These are phyloP conservation scores for Reticulitermes speratus DNA, from an alignment of 1,140 invertebrate genomes.

Conservation along the genomic window DNA sequence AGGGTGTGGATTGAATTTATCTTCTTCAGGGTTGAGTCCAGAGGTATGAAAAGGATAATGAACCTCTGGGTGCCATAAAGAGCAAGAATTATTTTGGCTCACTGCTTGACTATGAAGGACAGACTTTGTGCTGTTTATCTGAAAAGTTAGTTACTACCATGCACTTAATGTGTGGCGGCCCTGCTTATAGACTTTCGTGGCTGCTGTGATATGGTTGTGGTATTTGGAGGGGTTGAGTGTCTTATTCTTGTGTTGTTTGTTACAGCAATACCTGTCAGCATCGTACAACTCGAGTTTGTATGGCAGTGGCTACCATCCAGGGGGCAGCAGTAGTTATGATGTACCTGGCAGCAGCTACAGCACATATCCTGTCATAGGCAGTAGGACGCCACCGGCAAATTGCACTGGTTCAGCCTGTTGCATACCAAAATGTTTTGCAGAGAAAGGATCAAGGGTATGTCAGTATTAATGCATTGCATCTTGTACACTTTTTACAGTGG, in stretches of 20 bases:
- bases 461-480: not conserved
- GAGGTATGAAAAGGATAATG: too few species aligned
- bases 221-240: not conserved
- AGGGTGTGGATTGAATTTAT: too few species aligned
- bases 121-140: too few species aligned
- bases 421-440: constrained; percentile 86
- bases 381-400: constrained; percentile 43
- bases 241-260: not conserved
- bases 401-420: constrained; percentile 64
- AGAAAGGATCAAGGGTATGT: constrained; percentile 84
- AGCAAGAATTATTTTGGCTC: too few species aligned
- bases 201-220: too few species aligned
- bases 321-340: not conserved
- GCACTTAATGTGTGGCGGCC: too few species aligned
- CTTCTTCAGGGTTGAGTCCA: too few species aligned
- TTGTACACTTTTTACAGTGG: not conserved
- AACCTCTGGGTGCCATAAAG: too few species aligned
- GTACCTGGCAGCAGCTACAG: constrained; percentile 27
- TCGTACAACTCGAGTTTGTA: constrained; percentile 1
- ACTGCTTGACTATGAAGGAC: too few species aligned
- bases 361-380: constrained; percentile 25
- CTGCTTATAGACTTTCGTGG: too few species aligned
- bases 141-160: too few species aligned
- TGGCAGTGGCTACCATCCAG: not conserved
- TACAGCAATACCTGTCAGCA: not conserved